phyloP scores from a whole-genome alignment of 2,797 vertebrate genomes.

The Hipposideros larvatus region DNA sequence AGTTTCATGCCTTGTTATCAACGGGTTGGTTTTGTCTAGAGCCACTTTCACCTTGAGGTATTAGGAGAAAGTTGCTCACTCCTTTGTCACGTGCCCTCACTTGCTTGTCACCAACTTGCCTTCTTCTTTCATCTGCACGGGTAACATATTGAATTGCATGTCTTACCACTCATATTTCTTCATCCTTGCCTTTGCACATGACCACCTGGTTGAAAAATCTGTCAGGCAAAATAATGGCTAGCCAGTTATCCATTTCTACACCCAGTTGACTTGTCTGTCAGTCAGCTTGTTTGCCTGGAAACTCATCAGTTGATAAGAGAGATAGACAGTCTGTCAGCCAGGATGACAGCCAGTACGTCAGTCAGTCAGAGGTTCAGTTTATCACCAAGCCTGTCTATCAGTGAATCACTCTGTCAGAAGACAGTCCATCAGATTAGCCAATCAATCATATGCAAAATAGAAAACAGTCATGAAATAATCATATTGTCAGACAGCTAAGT shows the following conservation, averaged over 20 bases:
- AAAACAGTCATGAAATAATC: background rate
- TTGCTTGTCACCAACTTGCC: background rate
- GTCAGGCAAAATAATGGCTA: background rate
- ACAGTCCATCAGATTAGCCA: background rate
- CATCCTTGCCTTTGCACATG: background rate
- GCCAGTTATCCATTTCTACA: background rate
- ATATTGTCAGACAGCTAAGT: background rate
- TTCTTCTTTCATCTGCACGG: slow-evolving; percentile 1
- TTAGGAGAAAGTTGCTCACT: background rate
- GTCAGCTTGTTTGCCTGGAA: background rate
- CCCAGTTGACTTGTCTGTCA: background rate
- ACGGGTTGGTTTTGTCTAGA: slow-evolving; percentile 51
- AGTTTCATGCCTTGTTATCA: slow-evolving; percentile 62
- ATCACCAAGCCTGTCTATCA: background rate
- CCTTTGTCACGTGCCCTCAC: background rate
- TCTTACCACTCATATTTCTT: background rate
- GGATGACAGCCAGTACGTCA: background rate
- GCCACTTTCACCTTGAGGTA: background rate
- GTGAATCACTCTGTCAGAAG: background rate
- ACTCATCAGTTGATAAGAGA: slow-evolving; percentile 16
- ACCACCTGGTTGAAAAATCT: background rate
- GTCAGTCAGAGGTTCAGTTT: background rate
- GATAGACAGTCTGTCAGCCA: background rate
- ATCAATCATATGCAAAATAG: background rate
- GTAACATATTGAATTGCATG: background rate